A percentile compares a stretch with the other conserved stretches of the same genome.
Conservation (phyloP, 2,113 vertebrate genomes). For the Neopipo cinnamomea region DNA sequence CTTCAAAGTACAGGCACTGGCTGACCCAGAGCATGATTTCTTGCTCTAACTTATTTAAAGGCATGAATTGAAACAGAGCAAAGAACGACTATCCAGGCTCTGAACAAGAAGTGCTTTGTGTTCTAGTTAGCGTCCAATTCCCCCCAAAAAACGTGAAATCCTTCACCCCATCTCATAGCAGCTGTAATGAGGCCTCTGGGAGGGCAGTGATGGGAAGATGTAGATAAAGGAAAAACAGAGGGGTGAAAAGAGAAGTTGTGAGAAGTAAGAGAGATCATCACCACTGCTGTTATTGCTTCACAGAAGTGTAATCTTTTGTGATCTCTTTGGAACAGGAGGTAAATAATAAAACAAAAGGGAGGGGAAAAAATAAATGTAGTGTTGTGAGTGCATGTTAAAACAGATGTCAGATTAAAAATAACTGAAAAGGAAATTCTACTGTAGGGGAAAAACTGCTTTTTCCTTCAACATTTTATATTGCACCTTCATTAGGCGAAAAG, state of each 20-base stretch:
- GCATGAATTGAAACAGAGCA: neutral
- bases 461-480: slow-evolving; percentile 41
- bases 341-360: slow-evolving; percentile 69
- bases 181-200: slow-evolving; percentile 38
- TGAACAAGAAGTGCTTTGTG: neutral
- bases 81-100: accelerated
- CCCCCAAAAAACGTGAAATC: neutral
- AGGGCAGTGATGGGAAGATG: neutral
- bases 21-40: neutral
- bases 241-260: neutral
- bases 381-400: slow-evolving; percentile 48
- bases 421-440: slow-evolving; percentile 52
- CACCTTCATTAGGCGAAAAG: slow-evolving; percentile 20
- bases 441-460: slow-evolving; percentile 25
- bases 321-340: slow-evolving; percentile 52
- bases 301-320: slow-evolving; percentile 59
- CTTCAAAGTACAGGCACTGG: neutral
- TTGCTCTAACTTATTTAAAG: neutral
- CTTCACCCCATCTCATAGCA: neutral
- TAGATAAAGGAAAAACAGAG: neutral
- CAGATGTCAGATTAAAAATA: slow-evolving; percentile 66
- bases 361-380: slow-evolving; percentile 31
- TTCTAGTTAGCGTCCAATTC: neutral
- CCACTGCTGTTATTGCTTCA: neutral
- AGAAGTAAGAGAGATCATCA: neutral